Evolutionary conservation across 2,113 vertebrate genomes (phyloP).

Genomic region (Hyaena hyaena): DNA sequence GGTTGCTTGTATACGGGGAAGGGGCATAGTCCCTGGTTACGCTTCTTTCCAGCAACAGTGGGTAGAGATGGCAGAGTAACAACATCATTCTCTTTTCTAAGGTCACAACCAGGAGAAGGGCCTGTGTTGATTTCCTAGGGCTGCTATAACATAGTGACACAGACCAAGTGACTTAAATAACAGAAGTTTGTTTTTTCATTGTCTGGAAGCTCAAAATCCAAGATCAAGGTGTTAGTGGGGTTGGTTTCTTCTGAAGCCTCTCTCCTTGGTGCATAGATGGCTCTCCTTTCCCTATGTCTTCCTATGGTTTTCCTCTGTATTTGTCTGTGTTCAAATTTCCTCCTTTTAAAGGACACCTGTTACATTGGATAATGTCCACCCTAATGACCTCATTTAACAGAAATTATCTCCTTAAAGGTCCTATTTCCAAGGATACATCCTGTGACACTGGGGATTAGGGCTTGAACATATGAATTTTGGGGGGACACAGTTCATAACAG

Average conservation of each 20-base stretch:
- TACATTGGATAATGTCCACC: neutral
- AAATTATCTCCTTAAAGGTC: neutral
- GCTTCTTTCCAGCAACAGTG: neutral
- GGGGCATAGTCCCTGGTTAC: neutral
- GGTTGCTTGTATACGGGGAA: fast-evolving
- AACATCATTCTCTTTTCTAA: neutral
- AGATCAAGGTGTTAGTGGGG: neutral
- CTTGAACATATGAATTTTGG: neutral
- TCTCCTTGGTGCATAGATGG: neutral
- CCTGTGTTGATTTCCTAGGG: neutral
- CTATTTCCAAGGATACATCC: neutral
- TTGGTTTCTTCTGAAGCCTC: neutral
- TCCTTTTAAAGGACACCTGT: neutral
- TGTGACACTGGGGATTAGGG: neutral
- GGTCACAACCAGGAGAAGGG: neutral
- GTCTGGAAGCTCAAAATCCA: neutral
- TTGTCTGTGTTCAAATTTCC: neutral
- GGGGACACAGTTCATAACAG: neutral
- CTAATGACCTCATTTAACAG: neutral
- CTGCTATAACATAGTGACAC: neutral
- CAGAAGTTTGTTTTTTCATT: neutral
- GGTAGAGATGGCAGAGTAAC: neutral
- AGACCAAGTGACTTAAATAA: neutral
- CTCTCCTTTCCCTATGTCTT: neutral
- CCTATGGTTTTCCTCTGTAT: neutral